phyloP scores from a whole-genome alignment of 64 coral and sea anemone species.

The Pachyseris speciosa region DNA sequence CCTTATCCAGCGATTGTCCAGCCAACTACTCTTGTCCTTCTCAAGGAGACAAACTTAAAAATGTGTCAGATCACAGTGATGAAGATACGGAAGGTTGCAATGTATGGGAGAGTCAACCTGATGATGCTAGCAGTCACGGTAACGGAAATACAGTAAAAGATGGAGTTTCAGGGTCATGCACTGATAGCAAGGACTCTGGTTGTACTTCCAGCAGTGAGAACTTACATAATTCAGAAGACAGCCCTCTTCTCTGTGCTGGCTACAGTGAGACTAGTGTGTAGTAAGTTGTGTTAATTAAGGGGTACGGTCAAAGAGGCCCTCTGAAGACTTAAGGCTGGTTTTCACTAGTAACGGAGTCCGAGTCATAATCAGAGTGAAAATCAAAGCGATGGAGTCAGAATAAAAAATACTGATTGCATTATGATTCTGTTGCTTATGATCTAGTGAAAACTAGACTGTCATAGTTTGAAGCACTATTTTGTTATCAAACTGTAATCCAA shows the following conservation, averaged over 20 bases:
- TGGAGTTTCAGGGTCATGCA: neutral
- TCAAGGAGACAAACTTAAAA: neutral
- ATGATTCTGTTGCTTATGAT: too few relatives aligned
- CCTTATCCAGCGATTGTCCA: neutral
- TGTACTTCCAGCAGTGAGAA: slow-evolving; percentile 7
- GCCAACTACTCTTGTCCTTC: neutral
- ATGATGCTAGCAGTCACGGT: neutral
- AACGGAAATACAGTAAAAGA: neutral
- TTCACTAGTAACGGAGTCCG: too few relatives aligned
- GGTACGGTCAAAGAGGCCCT: too few relatives aligned
- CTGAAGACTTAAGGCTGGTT: too few relatives aligned
- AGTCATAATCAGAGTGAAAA: too few relatives aligned
- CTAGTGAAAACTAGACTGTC: too few relatives aligned
- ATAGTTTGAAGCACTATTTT: too few relatives aligned
- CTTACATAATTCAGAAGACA: neutral
- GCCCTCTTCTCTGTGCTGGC: neutral
- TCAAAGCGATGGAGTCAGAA: too few relatives aligned
- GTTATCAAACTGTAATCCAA: too few relatives aligned
- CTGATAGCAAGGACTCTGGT: neutral
- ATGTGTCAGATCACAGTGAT: neutral
- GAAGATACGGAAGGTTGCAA: neutral
- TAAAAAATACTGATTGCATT: too few relatives aligned
- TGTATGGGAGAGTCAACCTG: neutral
- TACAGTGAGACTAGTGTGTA: neutral
- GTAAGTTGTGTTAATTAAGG: too few relatives aligned